phyloP scores from a whole-genome alignment of 2,797 vertebrate genomes.

The Muscicapa comitata region DNA sequence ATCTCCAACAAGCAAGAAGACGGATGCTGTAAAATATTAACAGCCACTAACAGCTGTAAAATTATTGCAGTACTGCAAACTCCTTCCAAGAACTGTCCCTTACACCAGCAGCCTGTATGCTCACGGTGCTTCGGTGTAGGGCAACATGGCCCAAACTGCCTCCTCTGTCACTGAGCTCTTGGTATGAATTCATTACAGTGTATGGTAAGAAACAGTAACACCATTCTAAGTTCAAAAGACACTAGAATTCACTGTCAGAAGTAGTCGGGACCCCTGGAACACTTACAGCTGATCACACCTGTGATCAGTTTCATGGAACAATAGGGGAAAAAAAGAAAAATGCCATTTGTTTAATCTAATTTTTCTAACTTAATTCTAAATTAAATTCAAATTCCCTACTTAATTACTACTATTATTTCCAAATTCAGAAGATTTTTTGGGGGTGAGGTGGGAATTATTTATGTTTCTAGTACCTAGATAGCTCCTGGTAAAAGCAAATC shows the following conservation, averaged over 20 bases:
- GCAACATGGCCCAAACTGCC: neutral
- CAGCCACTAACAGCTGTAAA: neutral
- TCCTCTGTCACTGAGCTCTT: neutral
- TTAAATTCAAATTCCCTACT: neutral
- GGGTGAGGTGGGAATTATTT: neutral
- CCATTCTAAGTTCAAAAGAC: neutral
- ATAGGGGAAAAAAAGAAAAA: neutral
- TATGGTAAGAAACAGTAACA: neutral
- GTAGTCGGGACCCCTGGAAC: neutral
- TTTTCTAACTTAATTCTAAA: neutral
- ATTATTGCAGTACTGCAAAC: neutral
- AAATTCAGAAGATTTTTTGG: neutral
- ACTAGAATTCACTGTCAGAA: neutral
- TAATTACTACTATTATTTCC: neutral
- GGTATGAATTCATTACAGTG: neutral
- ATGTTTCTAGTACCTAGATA: neutral
- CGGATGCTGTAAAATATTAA: neutral
- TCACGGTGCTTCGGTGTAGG: neutral
- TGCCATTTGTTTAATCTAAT: neutral
- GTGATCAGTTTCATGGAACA: neutral
- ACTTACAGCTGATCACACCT: neutral
- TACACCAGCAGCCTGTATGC: neutral
- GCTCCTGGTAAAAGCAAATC: neutral
- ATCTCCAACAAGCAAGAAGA: neutral
- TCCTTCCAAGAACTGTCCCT: neutral